phyloP scores from a whole-genome alignment of 2,113 vertebrate genomes.

The Pseudonaja textilis region DNA sequence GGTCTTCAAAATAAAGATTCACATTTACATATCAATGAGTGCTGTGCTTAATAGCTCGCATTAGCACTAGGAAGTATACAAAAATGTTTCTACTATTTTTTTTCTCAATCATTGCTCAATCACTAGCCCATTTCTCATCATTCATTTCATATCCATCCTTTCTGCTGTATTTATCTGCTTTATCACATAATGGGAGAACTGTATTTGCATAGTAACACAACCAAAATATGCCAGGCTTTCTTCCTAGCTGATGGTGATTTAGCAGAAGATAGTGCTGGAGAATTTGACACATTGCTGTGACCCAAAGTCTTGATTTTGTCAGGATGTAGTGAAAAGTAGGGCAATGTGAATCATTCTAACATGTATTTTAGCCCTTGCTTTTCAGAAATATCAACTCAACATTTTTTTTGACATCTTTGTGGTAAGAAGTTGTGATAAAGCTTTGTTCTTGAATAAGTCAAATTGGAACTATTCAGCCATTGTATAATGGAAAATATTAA shows the following conservation, averaged over 20 bases:
- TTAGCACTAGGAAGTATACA: slow-evolving; percentile 13
- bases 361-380: neutral
- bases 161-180: neutral
- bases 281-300: slow-evolving; percentile 23
- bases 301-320: slow-evolving; percentile 31
- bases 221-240: slow-evolving; percentile 12
- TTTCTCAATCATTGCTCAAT: neutral
- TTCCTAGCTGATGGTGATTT: rapidly evolving
- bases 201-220: neutral
- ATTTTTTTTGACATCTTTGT: neutral
- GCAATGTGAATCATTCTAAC: neutral
- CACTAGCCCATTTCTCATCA: neutral
- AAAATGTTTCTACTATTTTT: neutral
- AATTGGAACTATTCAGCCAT: neutral
- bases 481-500: slow-evolving; percentile 31
- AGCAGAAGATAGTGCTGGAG: neutral
- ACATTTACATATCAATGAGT: slow-evolving; percentile 75
- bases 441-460: slow-evolving; percentile 8
- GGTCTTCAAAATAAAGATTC: slow-evolving; percentile 66
- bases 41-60: slow-evolving; percentile 41
- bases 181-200: neutral
- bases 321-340: slow-evolving; percentile 5
- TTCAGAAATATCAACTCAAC: neutral
- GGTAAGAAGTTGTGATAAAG: neutral
- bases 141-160: rapidly evolving